phyloP scores from a whole-genome alignment of 2,888 invertebrate species.

The Cryptus viduatorius region DNA sequence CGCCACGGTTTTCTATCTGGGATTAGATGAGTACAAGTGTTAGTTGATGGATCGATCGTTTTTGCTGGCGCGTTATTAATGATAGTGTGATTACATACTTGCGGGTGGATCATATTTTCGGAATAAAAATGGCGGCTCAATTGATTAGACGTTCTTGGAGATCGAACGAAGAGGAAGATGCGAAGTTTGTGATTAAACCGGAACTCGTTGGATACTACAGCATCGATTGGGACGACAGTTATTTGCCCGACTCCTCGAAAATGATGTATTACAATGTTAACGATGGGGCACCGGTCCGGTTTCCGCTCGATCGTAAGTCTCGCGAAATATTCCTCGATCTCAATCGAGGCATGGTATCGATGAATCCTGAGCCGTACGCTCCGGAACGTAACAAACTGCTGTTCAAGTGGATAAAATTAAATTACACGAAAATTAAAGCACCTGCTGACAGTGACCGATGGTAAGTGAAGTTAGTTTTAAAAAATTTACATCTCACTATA shows the following conservation, averaged over 20 bases:
- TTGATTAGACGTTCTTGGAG: neutral
- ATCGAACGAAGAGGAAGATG: neutral
- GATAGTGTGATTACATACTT: too few species aligned
- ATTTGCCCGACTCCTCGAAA: slow-evolving; percentile 40
- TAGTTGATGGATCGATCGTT: too few species aligned
- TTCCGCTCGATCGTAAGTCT: neutral
- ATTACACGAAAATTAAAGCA: slow-evolving; percentile 25
- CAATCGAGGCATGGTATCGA: slow-evolving; percentile 29
- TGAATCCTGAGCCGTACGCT: neutral
- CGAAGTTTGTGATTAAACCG: neutral
- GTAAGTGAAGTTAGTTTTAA: slow-evolving; percentile 5
- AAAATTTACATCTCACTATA: too few species aligned
- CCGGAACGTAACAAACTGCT: neutral
- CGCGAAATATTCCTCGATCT: slow-evolving; percentile 16
- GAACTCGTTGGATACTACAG: slow-evolving; percentile 50
- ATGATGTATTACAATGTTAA: slow-evolving; percentile 50
- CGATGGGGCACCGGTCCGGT: neutral
- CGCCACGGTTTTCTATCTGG: too few species aligned
- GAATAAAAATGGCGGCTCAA: neutral
- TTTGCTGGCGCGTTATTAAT: too few species aligned
- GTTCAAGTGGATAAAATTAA: slow-evolving; percentile 44
- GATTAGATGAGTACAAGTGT: too few species aligned
- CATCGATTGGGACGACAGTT: slow-evolving; percentile 43
- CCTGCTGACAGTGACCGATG: neutral
- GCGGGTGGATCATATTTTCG: too few species aligned